phyloP scores from a whole-genome alignment of 2,113 vertebrate genomes.

The Passer montanus region DNA sequence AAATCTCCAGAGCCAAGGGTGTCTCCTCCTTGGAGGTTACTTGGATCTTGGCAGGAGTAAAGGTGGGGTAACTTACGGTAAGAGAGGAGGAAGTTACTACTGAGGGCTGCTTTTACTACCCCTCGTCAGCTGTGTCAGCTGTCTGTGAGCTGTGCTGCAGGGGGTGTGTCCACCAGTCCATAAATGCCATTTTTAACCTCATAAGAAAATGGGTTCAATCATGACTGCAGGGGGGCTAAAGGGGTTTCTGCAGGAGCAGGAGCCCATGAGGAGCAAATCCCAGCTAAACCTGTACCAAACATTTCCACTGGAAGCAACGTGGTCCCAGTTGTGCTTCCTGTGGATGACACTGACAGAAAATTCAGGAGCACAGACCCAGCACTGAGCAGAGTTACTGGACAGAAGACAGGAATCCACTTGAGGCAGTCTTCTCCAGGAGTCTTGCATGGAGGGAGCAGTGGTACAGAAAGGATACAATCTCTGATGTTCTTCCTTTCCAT shows the following conservation, averaged over 20 bases:
- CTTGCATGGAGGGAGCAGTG: background rate
- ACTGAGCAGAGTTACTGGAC: background rate
- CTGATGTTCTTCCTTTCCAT: conserved; percentile 35
- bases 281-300: background rate
- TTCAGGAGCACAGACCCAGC: background rate
- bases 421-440: background rate
- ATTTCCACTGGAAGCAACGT: background rate
- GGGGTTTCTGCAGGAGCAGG: background rate
- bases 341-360: background rate
- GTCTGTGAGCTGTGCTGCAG: background rate
- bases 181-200: background rate
- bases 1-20: conserved; percentile 19
- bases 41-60: background rate
- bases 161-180: background rate
- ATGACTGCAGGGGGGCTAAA: background rate
- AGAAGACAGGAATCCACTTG: background rate
- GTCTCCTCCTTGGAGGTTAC: conserved; percentile 2
- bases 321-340: background rate
- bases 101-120: background rate
- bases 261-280: background rate
- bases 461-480: conserved; percentile 67
- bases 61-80: background rate
- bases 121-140: background rate
- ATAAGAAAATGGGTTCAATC: background rate
- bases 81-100: background rate